These are phyloP conservation scores for Nebria ingens DNA, from an alignment of 1,140 invertebrate genomes.

Conservation along the genomic window DNA sequence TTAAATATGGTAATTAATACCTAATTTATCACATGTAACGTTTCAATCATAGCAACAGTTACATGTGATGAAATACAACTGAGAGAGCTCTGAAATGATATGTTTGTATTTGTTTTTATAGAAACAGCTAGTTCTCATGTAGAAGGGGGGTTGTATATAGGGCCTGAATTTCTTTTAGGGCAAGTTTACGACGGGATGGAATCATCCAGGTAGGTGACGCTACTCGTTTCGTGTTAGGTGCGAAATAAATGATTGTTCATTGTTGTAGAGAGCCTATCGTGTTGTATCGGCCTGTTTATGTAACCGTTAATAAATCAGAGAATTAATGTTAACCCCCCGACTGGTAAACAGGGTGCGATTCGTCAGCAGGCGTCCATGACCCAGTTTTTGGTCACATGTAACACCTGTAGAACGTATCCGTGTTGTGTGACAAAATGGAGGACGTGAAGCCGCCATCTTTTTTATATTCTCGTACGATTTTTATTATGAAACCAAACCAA, in stretches of 20 bases:
- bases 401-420: too few relatives aligned
- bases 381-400: too few relatives aligned
- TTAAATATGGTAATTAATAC: slow-evolving; percentile 56
- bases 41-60: too few relatives aligned
- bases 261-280: slow-evolving; percentile 39
- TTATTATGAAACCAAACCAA: too few relatives aligned
- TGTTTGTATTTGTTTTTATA: slow-evolving; percentile 34
- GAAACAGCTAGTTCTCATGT: slow-evolving; percentile 60
- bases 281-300: slow-evolving; percentile 59
- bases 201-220: slow-evolving; percentile 30
- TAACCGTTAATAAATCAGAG: slow-evolving; percentile 39
- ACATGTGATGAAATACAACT: too few relatives aligned
- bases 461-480: too few relatives aligned
- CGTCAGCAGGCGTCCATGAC: too few relatives aligned
- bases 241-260: slow-evolving; percentile 6
- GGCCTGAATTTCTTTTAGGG: slow-evolving; percentile 69
- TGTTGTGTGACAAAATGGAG: too few relatives aligned
- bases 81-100: too few relatives aligned
- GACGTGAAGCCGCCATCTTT: too few relatives aligned
- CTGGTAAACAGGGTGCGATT: too few relatives aligned
- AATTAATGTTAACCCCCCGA: not conserved
- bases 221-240: not conserved
- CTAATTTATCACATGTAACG: too few relatives aligned
- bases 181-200: slow-evolving; percentile 71
- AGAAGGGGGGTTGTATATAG: slow-evolving; percentile 72